These are phyloP conservation scores for Mizuhopecten yessoensis DNA, from an alignment of 1,140 invertebrate genomes.

Conservation along the genomic window DNA sequence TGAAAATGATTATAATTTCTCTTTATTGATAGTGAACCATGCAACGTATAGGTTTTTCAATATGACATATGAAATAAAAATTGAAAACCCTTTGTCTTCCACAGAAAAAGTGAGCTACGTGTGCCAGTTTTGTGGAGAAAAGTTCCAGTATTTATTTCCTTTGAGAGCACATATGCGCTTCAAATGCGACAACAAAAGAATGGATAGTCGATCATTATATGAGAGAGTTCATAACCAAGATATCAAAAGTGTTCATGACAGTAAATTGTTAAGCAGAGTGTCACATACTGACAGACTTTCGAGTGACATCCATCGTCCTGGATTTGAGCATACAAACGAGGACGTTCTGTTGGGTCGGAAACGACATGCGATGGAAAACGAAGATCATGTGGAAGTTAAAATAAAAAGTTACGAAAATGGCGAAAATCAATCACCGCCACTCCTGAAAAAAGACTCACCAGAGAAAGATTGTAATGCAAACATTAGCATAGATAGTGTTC, in stretches of 20 bases:
- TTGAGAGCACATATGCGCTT: slow-evolving; percentile 80
- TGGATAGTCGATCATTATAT: neutral
- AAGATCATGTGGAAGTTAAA: neutral
- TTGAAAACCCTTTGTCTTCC: slow-evolving; percentile 56
- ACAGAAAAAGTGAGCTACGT: slow-evolving; percentile 73
- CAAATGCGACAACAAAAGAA: slow-evolving; percentile 68
- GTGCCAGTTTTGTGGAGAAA: slow-evolving; percentile 78
- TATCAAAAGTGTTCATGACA: neutral
- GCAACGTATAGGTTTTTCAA: neutral
- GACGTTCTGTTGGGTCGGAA: neutral
- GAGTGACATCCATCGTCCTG: neutral
- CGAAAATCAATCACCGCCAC: neutral
- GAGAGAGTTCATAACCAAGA: neutral
- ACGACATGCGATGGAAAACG: neutral
- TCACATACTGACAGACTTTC: slow-evolving; percentile 9
- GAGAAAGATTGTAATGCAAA: neutral
- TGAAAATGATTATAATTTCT: too few relatives aligned
- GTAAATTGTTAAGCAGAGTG: neutral
- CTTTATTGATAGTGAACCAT: too few relatives aligned
- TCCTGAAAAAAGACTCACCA: neutral
- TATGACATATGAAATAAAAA: neutral
- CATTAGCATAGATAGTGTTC: neutral
- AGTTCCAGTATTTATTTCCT: slow-evolving; percentile 77
- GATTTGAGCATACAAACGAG: neutral
- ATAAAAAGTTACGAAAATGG: neutral